These are phyloP conservation scores for Gibbula magus DNA, from an alignment of 2,888 invertebrate genomes.

Conservation along the genomic window DNA sequence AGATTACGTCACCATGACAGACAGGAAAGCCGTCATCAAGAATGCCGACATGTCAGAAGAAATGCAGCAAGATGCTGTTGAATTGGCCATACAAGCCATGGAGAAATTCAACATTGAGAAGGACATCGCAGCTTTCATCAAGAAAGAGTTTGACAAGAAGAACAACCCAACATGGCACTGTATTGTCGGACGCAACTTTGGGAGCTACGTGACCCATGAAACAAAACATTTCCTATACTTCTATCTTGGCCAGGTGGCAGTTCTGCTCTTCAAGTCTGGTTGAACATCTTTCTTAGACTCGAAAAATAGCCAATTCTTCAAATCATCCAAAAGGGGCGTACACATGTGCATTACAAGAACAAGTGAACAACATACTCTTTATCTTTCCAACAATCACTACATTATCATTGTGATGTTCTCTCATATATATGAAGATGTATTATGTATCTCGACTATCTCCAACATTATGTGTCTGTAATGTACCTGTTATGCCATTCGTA, in stretches of 20 bases:
- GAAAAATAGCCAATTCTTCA: too few species aligned
- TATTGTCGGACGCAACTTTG: slow-evolving; percentile 98
- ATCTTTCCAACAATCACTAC: too few species aligned
- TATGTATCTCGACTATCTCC: too few species aligned
- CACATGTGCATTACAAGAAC: too few species aligned
- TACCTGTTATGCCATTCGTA: too few species aligned
- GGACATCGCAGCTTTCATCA: slow-evolving; percentile 99
- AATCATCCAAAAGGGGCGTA: too few species aligned
- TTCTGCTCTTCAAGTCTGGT: slow-evolving; percentile 98
- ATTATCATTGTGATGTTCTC: too few species aligned
- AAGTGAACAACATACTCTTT: too few species aligned
- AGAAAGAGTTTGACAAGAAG: slow-evolving; percentile 99
- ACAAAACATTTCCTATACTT: slow-evolving; percentile 99
- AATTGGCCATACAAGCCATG: slow-evolving; percentile 97
- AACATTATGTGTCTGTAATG: too few species aligned
- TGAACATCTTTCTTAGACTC: too few species aligned
- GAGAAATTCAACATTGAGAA: slow-evolving; percentile 99
- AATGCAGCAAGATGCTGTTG: slow-evolving; percentile 99
- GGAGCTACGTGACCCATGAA: slow-evolving; percentile 86
- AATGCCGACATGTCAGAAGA: slow-evolving; percentile 99
- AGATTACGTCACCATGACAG: slow-evolving; percentile 48
- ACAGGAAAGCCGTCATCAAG: slow-evolving; percentile 95
- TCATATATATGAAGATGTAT: too few species aligned
- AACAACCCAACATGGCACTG: slow-evolving; percentile 99
- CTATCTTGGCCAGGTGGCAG: slow-evolving; percentile 98